Base-by-base conservation (phyloP, 2,888 invertebrate genomes). In the Criorhina ranunculi region DNA sequence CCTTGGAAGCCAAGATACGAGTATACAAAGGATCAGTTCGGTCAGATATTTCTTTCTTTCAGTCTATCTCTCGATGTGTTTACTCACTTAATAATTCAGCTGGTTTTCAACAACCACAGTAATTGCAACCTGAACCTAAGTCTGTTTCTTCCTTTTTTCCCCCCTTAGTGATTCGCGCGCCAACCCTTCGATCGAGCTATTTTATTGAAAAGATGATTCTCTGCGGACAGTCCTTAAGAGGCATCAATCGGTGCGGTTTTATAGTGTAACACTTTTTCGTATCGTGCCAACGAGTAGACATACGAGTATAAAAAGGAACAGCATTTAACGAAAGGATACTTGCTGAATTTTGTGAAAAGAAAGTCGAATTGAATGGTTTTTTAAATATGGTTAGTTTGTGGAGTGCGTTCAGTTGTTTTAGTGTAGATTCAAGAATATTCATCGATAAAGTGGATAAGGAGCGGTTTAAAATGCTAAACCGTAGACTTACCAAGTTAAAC, bases 371-470 rank as follows among this genome's bases (percentile, higher is more conserved):
- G 49, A 57, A 75, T 70, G 64, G 33, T 19, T 33, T 51, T 12
- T 44, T 66, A 19, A 85, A 70, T 70, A 85, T 85, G 85, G 85
- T 85, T 78, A 66, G 85, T 80, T 62, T 49, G 8, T 17, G 37
- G 0, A 53, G 9, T 37, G 4, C 9, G n/a, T 42, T 24, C 1
- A 24, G 6, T 12, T 51, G 35, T 37, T 5, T 12, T 60, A 0
- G 8, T 29, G 49, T 24, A 51, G 17, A 49, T 11, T 29, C n/a
- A 5, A 49, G 9, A 5, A 11, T 24, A 5, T 15, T 5, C 7
- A 15, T 1, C n/a, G 12, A 8, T 12, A 2, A 8, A 49, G 49
- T 29, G 11, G 19, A 49, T n/a, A n/a, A n/a, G n/a, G n/a, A n/a
- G n/a, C n/a, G n/a, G n/a, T n/a, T n/a, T n/a, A n/a, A n/a, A n/a